Evolutionary conservation across 2,888 invertebrate genomes (phyloP).

Genomic region (Drosophila limbata): DNA sequence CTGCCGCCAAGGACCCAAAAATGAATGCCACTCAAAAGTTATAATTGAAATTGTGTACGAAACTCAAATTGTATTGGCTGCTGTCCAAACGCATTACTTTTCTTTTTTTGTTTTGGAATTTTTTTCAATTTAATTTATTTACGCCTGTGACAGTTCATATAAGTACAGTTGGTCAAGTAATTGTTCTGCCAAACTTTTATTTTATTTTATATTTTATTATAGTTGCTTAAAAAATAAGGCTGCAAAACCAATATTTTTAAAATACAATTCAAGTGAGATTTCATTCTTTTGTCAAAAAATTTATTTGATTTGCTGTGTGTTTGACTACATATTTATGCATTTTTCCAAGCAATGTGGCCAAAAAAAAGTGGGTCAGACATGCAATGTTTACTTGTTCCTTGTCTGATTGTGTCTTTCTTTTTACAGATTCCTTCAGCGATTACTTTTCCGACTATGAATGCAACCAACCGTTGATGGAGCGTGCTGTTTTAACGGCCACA

Average conservation of each 20-base stretch:
- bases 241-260: not conserved
- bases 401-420: constrained; percentile 6
- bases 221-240: too few relatives aligned
- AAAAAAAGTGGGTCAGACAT: constrained; percentile 53
- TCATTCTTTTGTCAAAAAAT: not conserved
- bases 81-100: constrained; percentile 53
- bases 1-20: constrained; percentile 40
- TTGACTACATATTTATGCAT: constrained; percentile 5
- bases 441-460: constrained; percentile 89
- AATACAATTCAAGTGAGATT: not conserved
- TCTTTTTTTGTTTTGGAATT: constrained; percentile 26
- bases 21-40: constrained; percentile 46
- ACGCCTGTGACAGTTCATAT: constrained; percentile 59
- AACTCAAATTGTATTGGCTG: constrained; percentile 53
- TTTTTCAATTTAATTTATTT: constrained; percentile 59
- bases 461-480: constrained; percentile 91
- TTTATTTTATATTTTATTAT: too few relatives aligned
- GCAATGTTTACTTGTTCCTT: constrained; percentile 25
- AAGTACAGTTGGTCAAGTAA: not conserved
- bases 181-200: not conserved
- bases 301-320: constrained; percentile 22
- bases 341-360: constrained; percentile 16
- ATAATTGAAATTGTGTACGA: constrained; percentile 42
- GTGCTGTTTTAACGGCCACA: constrained; percentile 91
- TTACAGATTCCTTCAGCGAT: constrained; percentile 83